Evolutionary conservation across 1,140 invertebrate genomes (phyloP).

Genomic region (Eulimnadia texana): DNA sequence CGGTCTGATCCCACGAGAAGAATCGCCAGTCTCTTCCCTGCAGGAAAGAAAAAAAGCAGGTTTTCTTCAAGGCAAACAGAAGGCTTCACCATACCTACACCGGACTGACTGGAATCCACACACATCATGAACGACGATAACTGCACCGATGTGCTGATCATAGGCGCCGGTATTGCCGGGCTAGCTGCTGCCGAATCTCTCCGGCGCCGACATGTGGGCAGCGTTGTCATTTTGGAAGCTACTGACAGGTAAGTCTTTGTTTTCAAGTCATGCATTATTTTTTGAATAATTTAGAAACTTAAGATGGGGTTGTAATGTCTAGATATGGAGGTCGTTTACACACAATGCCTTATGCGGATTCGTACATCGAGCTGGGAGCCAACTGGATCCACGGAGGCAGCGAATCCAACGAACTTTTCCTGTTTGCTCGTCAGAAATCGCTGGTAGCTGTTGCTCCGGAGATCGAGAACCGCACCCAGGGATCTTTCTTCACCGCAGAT

Average conservation of each 20-base stretch:
- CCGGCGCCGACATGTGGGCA: slow-evolving; percentile 46
- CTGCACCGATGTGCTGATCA: slow-evolving; percentile 38
- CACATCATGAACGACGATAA: not conserved
- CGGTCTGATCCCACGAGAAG: not conserved
- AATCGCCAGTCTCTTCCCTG: not conserved
- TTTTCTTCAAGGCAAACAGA: not conserved
- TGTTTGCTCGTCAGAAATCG: slow-evolving; percentile 45
- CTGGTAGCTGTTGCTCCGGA: slow-evolving; percentile 27
- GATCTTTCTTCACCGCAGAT: slow-evolving; percentile 8
- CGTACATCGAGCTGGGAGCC: slow-evolving; percentile 54
- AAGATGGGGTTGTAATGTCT: slow-evolving; percentile 14
- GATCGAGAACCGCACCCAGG: slow-evolving; percentile 4
- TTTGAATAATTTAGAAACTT: not conserved
- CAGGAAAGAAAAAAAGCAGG: too few species aligned
- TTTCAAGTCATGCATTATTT: not conserved
- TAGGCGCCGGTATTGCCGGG: slow-evolving; percentile 60
- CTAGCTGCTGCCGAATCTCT: slow-evolving; percentile 53
- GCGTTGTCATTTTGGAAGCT: slow-evolving; percentile 53
- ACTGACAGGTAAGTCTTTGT: slow-evolving; percentile 42
- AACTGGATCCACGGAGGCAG: slow-evolving; percentile 46
- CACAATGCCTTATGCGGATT: slow-evolving; percentile 54
- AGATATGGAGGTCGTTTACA: slow-evolving; percentile 54
- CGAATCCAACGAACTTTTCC: slow-evolving; percentile 46
- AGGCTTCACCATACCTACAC: not conserved
- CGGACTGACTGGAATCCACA: too few species aligned